Evolutionary conservation across 2,113 vertebrate species (phyloP), one percentile per base, ranked within the genome.

Genomic region (Australoheros scitulus): DNA sequence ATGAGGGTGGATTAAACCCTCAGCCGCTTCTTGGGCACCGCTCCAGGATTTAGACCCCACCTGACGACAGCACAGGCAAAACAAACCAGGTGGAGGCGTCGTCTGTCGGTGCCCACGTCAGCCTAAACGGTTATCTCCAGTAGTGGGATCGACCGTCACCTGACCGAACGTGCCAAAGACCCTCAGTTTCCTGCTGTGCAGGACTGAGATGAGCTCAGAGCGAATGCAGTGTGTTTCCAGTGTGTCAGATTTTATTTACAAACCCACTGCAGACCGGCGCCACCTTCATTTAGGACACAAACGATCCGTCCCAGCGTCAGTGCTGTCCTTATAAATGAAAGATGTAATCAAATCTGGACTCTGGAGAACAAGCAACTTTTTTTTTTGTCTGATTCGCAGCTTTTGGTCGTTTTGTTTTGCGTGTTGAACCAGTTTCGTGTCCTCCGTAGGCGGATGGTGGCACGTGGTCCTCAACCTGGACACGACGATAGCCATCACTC

Each of bases 391-490:
- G 36, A 36, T 8, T 36, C 7, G 36, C 36, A 9, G 36, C 36
- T 36, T 9, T 36, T 6, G 32, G 32, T 34, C 32, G 6, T 7
- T 38, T 13, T 5, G 38, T 41, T 38, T 18, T 2, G 2, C 2
- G 0, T 11, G 58, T 50, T 52, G 17, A 72, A 32, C 47, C 18
- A 17, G 29, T 50, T 26, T 57, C 52, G 32, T 80, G 60, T 88
- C 50, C 89, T 18, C 52, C 82, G 0, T 80, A 99, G 98, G 98
- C 76, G 98, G 98, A 11, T 99, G 98, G 98, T 99, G 98, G 98
- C 98, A 99, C 0, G 98, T 99, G 0, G 98, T 99, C 43, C 97
- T 99, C 77, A 99, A 99, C 78, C 91, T 99, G 29, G 98, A 99
- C 93, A 97, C 97, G 0, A 97, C 98, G 2, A 99, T 99, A 85